These are phyloP conservation scores for Phyllotreta striolata DNA, from an alignment of 2,888 invertebrate genomes.

Conservation along the genomic window DNA sequence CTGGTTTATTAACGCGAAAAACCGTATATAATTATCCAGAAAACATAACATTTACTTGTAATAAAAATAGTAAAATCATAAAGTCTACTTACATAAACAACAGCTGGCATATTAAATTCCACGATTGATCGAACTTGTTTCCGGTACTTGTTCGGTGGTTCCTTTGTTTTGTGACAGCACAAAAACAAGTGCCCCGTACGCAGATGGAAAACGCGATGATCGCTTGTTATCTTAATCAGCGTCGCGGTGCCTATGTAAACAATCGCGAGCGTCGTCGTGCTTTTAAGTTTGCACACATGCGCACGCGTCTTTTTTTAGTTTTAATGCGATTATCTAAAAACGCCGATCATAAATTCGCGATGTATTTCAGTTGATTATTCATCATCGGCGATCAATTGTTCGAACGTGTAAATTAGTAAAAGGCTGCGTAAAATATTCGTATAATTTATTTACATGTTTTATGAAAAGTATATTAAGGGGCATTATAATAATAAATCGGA, in stretches of 20 bases:
- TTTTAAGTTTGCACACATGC: slow-evolving; percentile 34
- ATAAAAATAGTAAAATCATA: slow-evolving; percentile 12
- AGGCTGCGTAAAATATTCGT: slow-evolving; percentile 33
- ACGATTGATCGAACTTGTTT: not conserved
- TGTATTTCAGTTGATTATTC: not conserved
- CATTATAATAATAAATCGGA: slow-evolving; percentile 29
- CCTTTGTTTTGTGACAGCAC: not conserved
- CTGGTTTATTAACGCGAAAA: too few relatives aligned
- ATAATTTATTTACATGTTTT: slow-evolving; percentile 44
- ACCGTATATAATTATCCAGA: not conserved
- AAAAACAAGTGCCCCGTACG: slow-evolving; percentile 1
- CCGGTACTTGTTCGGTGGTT: not conserved
- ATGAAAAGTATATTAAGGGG: slow-evolving; percentile 39
- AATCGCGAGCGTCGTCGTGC: slow-evolving; percentile 37
- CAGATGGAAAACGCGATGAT: slow-evolving; percentile 30
- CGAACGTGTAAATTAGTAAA: slow-evolving; percentile 11
- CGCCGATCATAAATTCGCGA: slow-evolving; percentile 5
- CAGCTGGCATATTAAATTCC: not conserved
- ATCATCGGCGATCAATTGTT: slow-evolving; percentile 2
- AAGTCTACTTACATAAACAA: slow-evolving; percentile 17
- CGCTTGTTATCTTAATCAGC: slow-evolving; percentile 43
- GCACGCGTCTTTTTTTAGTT: slow-evolving; percentile 25
- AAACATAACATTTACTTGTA: slow-evolving; percentile 1
- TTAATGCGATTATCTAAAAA: slow-evolving; percentile 14
- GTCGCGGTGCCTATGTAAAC: slow-evolving; percentile 42